phyloP scores from a whole-genome alignment of 2,113 vertebrate genomes.

The Galemys pyrenaicus region DNA sequence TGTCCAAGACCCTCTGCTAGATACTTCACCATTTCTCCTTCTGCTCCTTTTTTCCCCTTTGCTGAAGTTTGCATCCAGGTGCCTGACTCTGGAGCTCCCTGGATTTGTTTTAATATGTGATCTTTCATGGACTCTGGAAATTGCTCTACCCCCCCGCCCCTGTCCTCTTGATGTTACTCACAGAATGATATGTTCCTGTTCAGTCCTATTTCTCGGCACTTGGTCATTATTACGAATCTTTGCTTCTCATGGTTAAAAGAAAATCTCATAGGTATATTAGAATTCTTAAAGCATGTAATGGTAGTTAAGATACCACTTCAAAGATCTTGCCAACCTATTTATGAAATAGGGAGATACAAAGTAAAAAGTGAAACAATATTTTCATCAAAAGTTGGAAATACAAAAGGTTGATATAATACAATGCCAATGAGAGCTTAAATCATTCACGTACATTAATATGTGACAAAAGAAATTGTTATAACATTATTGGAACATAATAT shows the following conservation, averaged over 20 bases:
- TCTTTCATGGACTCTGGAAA: not conserved
- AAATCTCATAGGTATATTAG: not conserved
- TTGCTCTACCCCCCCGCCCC: not conserved
- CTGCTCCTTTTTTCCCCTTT: not conserved
- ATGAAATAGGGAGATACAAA: not conserved
- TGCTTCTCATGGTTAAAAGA: not conserved
- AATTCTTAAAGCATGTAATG: not conserved
- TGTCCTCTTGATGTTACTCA: not conserved
- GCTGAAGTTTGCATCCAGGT: not conserved
- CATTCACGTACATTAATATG: slow-evolving; percentile 2
- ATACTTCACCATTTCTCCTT: not conserved
- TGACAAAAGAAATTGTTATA: slow-evolving; percentile 1
- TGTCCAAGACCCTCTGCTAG: not conserved
- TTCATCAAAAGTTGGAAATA: slow-evolving; percentile 4
- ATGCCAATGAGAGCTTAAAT: slow-evolving; percentile 40
- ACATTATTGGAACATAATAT: slow-evolving; percentile 1
- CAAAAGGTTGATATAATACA: slow-evolving; percentile 19
- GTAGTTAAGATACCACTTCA: not conserved
- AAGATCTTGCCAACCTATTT: not conserved
- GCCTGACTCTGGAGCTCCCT: not conserved
- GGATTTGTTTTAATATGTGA: not conserved
- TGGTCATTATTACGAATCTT: not conserved
- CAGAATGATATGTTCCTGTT: not conserved
- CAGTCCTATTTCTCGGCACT: not conserved
- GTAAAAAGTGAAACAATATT: not conserved